Base-by-base conservation (phyloP, 1,140 invertebrate genomes). In the Drosophila mojavensis region DNA sequence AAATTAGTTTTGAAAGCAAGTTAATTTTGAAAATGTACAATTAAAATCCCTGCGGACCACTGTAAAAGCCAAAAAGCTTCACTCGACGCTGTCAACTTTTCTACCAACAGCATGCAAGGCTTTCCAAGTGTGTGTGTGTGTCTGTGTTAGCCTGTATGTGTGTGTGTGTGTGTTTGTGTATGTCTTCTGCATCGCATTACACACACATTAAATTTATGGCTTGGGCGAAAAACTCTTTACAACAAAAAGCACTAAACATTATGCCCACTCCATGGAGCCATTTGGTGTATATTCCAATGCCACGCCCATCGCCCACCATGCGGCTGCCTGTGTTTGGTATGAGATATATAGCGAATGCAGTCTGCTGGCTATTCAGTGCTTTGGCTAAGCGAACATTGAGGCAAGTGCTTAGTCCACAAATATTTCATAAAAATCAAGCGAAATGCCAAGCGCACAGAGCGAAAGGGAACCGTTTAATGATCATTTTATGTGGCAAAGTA, bases 161-260 rank as follows among this genome's bases (percentile, higher is more conserved):
- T 58, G 48, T 71, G 15, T 39, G 43, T 58, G 30, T 74, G 41
- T 61, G 20, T 50, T 36, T 66, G 55, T 66, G 50, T 75, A 60
- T 69, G 76, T 74, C 64, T 70, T 70, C 70, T 71, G 75, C 81
- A 84, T 64, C 72, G 73, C 81, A 84, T 78, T 80, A 77, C 81
- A 79, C 82, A 81, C 70, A 74, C 72, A 83, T 82, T 79, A 86
- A 79, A 86, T 86, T 86, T 86, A 86, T 86, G 83, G 65, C 72
- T 79, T 51, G 50, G 82, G 48, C 65, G 69, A 72, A 86, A 79
- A 81, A 79, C 72, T 86, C 76, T 86, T 86, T 79, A 86, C 83
- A 86, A 79, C 79, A 79, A 86, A 86, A 88, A 81, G 83, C 83
- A 88, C 83, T 86, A 86, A 88, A 79, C 82, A 86, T 82, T 86